Conservation (phyloP, 2,797 vertebrate species). For the Megalops cyprinoides region DNA sequence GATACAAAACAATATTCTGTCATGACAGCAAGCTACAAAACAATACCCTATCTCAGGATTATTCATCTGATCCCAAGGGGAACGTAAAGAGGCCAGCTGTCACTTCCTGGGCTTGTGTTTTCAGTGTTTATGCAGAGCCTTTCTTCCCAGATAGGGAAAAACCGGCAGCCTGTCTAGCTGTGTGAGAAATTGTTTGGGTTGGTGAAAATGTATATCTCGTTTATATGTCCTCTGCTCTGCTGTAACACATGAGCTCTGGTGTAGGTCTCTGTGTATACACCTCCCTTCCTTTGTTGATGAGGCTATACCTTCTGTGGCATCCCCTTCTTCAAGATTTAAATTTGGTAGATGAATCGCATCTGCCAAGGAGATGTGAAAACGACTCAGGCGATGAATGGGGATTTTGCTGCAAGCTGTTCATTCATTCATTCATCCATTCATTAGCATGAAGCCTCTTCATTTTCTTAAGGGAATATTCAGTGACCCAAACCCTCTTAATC, state of each 20-base stretch:
- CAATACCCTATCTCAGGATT: background rate
- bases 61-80: background rate
- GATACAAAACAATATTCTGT: background rate
- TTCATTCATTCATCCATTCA: background rate
- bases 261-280: background rate
- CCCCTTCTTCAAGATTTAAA: background rate
- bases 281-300: background rate
- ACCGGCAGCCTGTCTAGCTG: background rate
- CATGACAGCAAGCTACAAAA: no score
- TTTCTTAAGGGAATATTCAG: constrained; percentile 14
- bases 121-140: background rate
- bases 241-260: no score
- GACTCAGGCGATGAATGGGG: background rate
- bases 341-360: constrained; percentile 4
- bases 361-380: background rate
- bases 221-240: background rate
- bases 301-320: background rate
- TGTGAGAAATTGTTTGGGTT: background rate
- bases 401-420: background rate
- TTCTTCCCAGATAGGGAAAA: background rate
- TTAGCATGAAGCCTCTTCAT: constrained; percentile 10
- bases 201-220: background rate
- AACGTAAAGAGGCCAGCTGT: background rate
- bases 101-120: background rate
- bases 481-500: background rate